phyloP scores from a whole-genome alignment of 2,888 invertebrate species.

The Cheilosia impressa region DNA sequence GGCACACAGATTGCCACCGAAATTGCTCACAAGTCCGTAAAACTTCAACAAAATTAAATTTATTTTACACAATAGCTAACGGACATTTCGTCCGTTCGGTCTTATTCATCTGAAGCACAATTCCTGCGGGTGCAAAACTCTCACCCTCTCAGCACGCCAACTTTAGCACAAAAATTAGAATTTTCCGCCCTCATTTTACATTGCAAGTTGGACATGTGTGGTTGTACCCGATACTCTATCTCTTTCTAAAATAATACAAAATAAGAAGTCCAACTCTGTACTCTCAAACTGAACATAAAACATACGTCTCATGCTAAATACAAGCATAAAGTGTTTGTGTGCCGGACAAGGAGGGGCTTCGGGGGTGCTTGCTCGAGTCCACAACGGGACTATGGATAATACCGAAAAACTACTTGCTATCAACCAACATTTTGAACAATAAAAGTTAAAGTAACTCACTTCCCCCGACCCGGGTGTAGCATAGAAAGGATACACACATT shows the following conservation, averaged over 20 bases:
- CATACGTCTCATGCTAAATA: conserved; percentile 67
- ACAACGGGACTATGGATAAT: conserved; percentile 27
- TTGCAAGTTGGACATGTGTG: conserved; percentile 64
- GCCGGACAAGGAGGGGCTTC: background rate
- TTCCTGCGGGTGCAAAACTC: background rate
- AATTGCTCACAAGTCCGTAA: conserved; percentile 27
- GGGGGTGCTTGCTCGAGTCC: too few relatives aligned
- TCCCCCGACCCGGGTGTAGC: background rate
- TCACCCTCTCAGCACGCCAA: background rate
- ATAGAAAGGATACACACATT: background rate
- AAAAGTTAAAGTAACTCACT: conserved; percentile 57
- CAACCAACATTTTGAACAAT: conserved; percentile 53
- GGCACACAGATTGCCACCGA: conserved; percentile 25
- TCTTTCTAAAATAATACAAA: background rate
- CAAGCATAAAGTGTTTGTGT: conserved; percentile 59
- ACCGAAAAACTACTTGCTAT: conserved; percentile 45
- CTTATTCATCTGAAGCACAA: conserved; percentile 19
- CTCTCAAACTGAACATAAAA: too few relatives aligned
- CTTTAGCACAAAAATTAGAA: conserved; percentile 44
- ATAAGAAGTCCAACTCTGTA: too few relatives aligned
- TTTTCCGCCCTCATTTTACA: conserved; percentile 42
- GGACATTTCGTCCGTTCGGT: conserved; percentile 15
- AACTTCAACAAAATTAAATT: conserved; percentile 65
- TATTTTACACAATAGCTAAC: conserved; percentile 59
- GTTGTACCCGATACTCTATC: conserved; percentile 20